phyloP scores from a whole-genome alignment of 2,797 vertebrate species.

The Florisuga fusca region DNA sequence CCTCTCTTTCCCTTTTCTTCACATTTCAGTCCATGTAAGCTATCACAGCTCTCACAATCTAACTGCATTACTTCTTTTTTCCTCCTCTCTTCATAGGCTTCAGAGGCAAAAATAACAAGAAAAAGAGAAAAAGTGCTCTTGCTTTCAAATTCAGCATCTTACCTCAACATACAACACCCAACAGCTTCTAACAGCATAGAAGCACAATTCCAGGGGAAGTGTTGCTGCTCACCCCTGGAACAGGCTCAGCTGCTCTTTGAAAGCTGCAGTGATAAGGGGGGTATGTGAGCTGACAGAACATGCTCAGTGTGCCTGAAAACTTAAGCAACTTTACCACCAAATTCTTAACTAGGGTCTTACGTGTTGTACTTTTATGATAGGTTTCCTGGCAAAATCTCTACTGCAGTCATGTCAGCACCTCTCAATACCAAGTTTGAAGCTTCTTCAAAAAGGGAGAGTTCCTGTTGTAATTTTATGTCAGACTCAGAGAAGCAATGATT shows the following conservation, averaged over 20 bases:
- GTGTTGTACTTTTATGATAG: neutral
- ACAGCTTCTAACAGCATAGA: neutral
- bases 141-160: neutral
- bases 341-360: neutral
- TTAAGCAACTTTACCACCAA: neutral
- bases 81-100: neutral
- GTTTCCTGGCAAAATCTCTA: neutral
- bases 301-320: neutral
- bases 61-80: neutral
- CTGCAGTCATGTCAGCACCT: neutral
- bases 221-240: neutral
- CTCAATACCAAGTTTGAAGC: neutral
- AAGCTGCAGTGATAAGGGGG: accelerated
- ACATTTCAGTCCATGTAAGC: neutral
- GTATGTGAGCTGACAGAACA: neutral
- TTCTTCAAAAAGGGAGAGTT: neutral
- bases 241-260: neutral
- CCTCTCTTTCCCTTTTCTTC: neutral
- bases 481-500: neutral
- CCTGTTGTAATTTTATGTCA: neutral
- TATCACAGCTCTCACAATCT: neutral
- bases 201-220: neutral
- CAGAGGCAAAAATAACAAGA: neutral
- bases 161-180: neutral
- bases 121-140: neutral